Percentiles rank a stretch among this genome's conserved stretches.
Conservation (phyloP, 2,113 vertebrate genomes). For the Phyllostomus hastatus region DNA sequence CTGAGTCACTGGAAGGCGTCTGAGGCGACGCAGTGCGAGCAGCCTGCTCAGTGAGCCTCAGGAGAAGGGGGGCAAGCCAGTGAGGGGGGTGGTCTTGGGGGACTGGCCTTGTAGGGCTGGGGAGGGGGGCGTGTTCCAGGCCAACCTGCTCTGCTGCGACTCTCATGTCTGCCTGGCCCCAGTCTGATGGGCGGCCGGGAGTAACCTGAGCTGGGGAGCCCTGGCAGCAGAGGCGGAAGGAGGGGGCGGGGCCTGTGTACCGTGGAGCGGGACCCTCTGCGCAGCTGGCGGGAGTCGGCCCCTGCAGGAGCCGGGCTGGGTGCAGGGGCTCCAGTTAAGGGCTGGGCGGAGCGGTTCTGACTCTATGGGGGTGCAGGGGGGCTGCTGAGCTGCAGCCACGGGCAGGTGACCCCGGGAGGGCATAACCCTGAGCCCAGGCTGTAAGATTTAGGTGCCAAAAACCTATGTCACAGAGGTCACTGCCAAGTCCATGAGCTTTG, state of each 20-base stretch:
- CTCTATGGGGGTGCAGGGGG: too few species aligned
- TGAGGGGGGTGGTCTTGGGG: rapidly evolving
- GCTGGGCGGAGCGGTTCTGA: not conserved
- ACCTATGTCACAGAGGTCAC: rapidly evolving
- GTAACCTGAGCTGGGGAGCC: not conserved
- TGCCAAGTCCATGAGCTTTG: not conserved
- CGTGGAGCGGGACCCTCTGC: not conserved
- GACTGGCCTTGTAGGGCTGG: not conserved
- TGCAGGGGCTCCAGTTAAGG: not conserved
- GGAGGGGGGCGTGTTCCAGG: rapidly evolving
- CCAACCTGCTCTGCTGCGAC: rapidly evolving
- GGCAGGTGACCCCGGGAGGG: not conserved
- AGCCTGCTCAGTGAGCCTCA: not conserved
- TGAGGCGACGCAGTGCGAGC: rapidly evolving
- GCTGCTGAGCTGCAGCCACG: too few species aligned
- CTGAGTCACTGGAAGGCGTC: not conserved
- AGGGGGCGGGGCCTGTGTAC: rapidly evolving
- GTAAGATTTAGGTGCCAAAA: not conserved
- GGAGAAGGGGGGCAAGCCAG: not conserved
- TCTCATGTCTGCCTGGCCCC: not conserved
- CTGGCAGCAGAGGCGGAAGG: not conserved
- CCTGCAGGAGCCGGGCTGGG: not conserved
- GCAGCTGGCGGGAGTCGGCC: not conserved
- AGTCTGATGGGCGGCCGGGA: not conserved
- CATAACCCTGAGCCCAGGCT: rapidly evolving